Percentiles rank a stretch among this genome's conserved stretches.
phyloP scores from a whole-genome alignment of 30 jellyfish, hydroid and myxozoan species.

The Clytia hemisphaerica region DNA sequence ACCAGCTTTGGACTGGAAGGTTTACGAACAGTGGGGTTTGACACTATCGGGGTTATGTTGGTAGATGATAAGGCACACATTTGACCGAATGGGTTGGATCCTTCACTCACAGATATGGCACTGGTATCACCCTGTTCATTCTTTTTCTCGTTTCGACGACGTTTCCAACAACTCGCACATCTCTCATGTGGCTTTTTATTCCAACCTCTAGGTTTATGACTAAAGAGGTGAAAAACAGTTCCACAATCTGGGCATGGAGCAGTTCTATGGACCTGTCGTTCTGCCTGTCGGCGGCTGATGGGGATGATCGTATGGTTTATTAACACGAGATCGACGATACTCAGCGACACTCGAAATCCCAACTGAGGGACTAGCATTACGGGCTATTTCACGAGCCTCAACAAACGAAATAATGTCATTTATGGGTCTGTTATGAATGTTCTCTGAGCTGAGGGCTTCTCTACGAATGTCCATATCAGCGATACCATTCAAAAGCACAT shows the following conservation, averaged over 20 bases:
- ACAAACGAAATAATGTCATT: not conserved
- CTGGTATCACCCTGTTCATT: not conserved
- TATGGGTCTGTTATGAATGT: not conserved
- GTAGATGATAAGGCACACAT: too few relatives aligned
- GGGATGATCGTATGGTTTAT: not conserved
- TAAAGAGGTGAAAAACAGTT: not conserved
- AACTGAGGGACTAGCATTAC: constrained; percentile 1
- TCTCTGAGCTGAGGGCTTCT: not conserved
- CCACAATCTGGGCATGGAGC: constrained; percentile 2
- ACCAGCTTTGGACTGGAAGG: not conserved
- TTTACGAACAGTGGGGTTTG: not conserved
- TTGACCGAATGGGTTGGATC: constrained; percentile 1
- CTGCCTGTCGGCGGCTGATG: not conserved
- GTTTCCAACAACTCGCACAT: not conserved
- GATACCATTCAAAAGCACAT: not conserved
- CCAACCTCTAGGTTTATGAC: not conserved
- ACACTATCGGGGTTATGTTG: too few relatives aligned
- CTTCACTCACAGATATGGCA: constrained; percentile 1
- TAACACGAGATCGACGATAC: not conserved
- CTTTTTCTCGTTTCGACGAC: not conserved
- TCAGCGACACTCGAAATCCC: not conserved
- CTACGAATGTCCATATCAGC: constrained; percentile 5
- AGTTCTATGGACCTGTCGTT: too few relatives aligned
- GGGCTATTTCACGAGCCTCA: not conserved
- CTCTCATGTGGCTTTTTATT: not conserved